Percentiles rank a stretch among this genome's conserved stretches.
Conservation (phyloP, 2,113 vertebrate species). For the Poecile atricapillus region DNA sequence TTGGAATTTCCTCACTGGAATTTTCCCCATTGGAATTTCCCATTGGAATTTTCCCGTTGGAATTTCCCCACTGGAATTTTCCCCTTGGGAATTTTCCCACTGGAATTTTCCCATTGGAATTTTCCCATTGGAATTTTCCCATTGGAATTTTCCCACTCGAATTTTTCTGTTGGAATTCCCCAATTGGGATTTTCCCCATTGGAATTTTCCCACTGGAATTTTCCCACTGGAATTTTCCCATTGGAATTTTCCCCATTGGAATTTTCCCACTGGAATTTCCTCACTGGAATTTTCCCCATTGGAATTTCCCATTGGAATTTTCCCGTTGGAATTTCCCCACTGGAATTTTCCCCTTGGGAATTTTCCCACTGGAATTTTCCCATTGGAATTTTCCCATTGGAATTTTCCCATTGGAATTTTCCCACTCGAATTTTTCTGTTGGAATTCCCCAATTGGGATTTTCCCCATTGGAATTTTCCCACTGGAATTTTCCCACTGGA, state of each 20-base stretch:
- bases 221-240: too few species aligned
- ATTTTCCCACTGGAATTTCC: too few species aligned
- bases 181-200: too few species aligned
- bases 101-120: background rate
- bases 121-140: background rate
- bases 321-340: background rate
- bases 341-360: background rate
- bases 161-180: too few species aligned
- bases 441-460: too few species aligned
- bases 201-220: too few species aligned
- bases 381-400: background rate
- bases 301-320: too few species aligned
- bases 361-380: rapidly evolving
- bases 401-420: rapidly evolving
- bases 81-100: background rate
- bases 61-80: background rate
- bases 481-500: too few species aligned
- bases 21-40: background rate
- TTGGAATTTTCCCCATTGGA: too few species aligned
- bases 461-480: background rate
- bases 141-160: background rate
- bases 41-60: background rate
- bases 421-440: background rate
- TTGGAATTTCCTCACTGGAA: too few species aligned
- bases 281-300: too few species aligned